phyloP scores from a whole-genome alignment of 2,797 vertebrate species.

The Rhinoraja longicauda region DNA sequence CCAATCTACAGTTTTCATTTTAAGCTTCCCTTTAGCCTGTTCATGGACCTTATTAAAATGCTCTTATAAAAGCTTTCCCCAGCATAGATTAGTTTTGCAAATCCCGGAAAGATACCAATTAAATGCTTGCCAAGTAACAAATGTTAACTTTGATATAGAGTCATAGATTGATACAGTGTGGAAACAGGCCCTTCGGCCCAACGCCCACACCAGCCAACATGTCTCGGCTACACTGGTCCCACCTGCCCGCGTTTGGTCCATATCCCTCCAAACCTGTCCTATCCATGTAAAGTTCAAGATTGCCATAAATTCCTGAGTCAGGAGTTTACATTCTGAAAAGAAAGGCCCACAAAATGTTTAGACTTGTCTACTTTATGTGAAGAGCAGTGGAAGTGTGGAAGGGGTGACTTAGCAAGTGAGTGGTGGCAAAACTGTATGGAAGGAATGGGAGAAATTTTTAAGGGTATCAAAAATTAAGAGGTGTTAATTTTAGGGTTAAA shows the following conservation, averaged over 20 bases:
- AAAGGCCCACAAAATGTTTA: background rate
- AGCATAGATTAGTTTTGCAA: background rate
- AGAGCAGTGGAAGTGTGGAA: background rate
- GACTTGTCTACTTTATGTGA: too few relatives aligned
- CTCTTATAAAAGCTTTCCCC: too few relatives aligned
- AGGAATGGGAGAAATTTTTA: background rate
- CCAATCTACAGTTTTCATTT: background rate
- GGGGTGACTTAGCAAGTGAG: background rate
- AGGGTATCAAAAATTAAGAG: background rate
- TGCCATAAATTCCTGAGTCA: background rate
- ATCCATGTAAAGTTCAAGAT: background rate
- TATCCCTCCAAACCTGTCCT: too few relatives aligned
- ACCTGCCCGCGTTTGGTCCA: too few relatives aligned
- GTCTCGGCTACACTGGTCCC: too few relatives aligned
- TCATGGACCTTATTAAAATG: background rate
- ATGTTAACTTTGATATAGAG: background rate
- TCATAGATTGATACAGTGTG: too few relatives aligned
- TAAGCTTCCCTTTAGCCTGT: background rate
- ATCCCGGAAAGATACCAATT: background rate
- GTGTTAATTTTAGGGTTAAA: background rate
- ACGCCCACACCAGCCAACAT: too few relatives aligned
- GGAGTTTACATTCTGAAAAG: background rate
- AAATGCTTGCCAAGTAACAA: background rate
- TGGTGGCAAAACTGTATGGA: background rate
- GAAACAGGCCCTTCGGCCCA: too few relatives aligned